Percentiles rank a stretch among this genome's conserved stretches.
These are phyloP conservation scores for Cancer borealis DNA, from an alignment of 2,888 invertebrate genomes.

Conservation along the genomic window DNA sequence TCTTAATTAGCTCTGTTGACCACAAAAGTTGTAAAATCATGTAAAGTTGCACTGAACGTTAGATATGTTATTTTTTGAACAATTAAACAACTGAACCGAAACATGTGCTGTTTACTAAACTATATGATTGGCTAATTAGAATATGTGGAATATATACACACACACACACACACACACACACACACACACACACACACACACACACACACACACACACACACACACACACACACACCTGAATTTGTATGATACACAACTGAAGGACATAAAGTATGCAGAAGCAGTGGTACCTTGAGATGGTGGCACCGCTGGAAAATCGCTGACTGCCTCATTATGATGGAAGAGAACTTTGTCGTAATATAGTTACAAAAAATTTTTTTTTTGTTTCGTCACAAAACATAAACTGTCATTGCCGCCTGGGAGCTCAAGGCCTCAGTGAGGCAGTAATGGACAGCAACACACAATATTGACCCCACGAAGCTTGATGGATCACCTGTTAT, in stretches of 20 bases:
- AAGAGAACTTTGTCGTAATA: not conserved
- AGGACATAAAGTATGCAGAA: not conserved
- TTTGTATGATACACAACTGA: not conserved
- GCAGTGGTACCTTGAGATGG: not conserved
- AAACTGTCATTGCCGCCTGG: not conserved
- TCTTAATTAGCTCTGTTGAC: not conserved
- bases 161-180: constrained; percentile 30
- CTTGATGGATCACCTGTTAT: not conserved
- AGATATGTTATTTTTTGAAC: not conserved
- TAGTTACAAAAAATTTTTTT: not conserved
- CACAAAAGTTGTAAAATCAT: not conserved
- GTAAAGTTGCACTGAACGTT: not conserved
- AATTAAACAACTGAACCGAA: not conserved
- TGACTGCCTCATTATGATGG: too few relatives aligned
- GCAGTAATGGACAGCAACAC: not conserved
- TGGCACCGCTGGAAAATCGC: not conserved
- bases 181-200: not conserved
- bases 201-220: too few relatives aligned
- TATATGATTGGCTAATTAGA: not conserved
- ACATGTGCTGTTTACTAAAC: not conserved
- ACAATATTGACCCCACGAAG: not conserved
- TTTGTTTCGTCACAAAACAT: not conserved
- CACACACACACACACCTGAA: too few relatives aligned
- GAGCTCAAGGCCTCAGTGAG: not conserved
- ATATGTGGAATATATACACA: not conserved